A percentile compares a stretch with the other conserved stretches of the same genome.
phyloP scores from a whole-genome alignment of 2,888 invertebrate genomes.

The Stictocephala bisonia region DNA sequence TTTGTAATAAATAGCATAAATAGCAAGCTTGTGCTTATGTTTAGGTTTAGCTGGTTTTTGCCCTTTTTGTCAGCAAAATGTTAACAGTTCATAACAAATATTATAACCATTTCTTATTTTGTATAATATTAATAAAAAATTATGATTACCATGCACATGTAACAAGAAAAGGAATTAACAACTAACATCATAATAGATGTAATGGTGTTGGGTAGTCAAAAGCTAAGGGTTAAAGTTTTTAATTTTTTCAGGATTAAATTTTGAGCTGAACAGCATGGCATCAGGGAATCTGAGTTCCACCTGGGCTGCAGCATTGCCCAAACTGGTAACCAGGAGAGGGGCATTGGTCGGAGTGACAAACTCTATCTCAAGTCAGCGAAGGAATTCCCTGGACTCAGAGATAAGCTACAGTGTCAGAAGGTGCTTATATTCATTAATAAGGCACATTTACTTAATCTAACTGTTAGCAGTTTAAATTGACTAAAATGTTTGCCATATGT shows the following conservation, averaged over 20 bases:
- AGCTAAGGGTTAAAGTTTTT: no score
- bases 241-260: slow-evolving; percentile 78
- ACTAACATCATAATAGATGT: neutral
- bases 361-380: slow-evolving; percentile 68
- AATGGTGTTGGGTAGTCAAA: no score
- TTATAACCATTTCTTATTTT: no score
- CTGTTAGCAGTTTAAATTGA: no score
- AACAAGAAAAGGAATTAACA: neutral
- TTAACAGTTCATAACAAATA: no score
- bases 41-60: neutral
- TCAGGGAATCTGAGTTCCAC: slow-evolving; percentile 89
- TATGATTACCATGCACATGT: neutral
- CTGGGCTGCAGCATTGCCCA: slow-evolving; percentile 91
- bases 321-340: slow-evolving; percentile 85
- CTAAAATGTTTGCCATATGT: no score
- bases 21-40: no score
- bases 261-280: slow-evolving; percentile 76
- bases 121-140: no score
- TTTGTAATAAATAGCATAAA: no score
- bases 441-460: no score
- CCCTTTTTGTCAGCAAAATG: no score
- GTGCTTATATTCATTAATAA: slow-evolving; percentile 50
- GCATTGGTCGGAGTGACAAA: slow-evolving; percentile 77
- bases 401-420: slow-evolving; percentile 62
- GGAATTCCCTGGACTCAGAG: slow-evolving; percentile 71